Base-by-base conservation (phyloP, 2,797 vertebrate species). In the Phrynocephalus forsythii region DNA sequence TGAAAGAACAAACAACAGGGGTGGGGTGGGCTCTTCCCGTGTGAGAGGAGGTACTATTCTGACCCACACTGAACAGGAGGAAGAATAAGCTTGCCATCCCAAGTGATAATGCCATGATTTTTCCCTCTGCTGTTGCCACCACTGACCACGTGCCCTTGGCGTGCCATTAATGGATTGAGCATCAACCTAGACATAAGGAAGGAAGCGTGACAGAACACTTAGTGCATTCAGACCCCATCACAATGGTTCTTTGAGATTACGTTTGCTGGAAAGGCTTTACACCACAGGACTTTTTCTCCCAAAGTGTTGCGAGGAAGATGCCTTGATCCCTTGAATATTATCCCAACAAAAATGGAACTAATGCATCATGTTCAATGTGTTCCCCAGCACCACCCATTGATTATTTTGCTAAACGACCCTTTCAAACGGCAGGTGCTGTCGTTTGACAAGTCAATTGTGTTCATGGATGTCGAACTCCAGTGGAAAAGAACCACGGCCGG, bases 401-500 rank as follows among this genome's bases (percentile, higher is more conserved):
- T 85, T 81, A 76, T 84, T 84, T 84, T 88, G 16, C 30, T 81
- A 81, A 75, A 33, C 56, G 69, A 38, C n/a, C 60, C 83, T 85
- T 88, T 81, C 78, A 84, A 88, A 76, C 78, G 81, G n/a, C 71
- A 79, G 69, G 83, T 68, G 16, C 71, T 38, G 15, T 75, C 18
- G n/a, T 52, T 73, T 56, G 67, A 81, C 71, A 50, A 56, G 22
- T 76, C 73, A 76, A 85, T 68, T 81, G 83, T 81, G 52, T 48
- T 80, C 69, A 67, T 75, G 26, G 67, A 33, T 38, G 79, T 76
- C 75, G 9, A 85, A 10, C n/a, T 68, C n/a, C 9, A 1, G 44
- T 68, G 48, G 63, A 76, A 81, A 28, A 75, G 44, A 28, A 52
- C 38, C 33, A 30, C 15, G 28, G 2, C n/a, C 9, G 6, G 56